Conservation (phyloP, 2,888 invertebrate species). For the Macropis europaea region DNA sequence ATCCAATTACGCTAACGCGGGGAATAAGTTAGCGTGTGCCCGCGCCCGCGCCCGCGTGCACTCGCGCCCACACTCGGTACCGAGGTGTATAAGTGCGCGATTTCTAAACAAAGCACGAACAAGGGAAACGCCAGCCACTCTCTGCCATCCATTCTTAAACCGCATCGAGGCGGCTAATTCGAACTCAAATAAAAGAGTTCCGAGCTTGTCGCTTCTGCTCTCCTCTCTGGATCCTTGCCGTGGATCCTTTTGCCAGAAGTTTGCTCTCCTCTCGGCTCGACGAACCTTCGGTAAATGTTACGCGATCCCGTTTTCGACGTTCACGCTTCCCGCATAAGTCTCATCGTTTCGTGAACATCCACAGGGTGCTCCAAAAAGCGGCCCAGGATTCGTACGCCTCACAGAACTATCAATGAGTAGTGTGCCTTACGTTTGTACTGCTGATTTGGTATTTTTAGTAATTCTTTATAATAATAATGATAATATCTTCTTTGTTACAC, state of each 20-base stretch:
- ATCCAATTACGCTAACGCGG: slow-evolving; percentile 73
- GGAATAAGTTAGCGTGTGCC: slow-evolving; percentile 69
- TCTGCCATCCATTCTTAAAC: slow-evolving; percentile 69
- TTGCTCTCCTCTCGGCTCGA: slow-evolving; percentile 5
- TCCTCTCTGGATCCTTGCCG: slow-evolving; percentile 28
- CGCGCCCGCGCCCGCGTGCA: no score
- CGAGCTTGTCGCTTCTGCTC: slow-evolving; percentile 29
- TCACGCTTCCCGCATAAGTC: slow-evolving; percentile 16
- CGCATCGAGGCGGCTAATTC: slow-evolving; percentile 73
- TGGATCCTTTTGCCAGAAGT: slow-evolving; percentile 9
- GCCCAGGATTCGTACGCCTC: no score
- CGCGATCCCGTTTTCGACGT: slow-evolving; percentile 27
- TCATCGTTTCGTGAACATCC: neutral
- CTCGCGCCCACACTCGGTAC: no score
- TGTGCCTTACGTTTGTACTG: no score
- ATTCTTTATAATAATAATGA: neutral
- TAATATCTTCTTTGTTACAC: no score
- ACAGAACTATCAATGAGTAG: no score
- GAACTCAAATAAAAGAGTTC: slow-evolving; percentile 74
- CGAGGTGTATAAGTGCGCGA: slow-evolving; percentile 69
- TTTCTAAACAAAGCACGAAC: slow-evolving; percentile 75
- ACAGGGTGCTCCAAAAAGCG: neutral
- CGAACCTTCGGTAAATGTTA: slow-evolving; percentile 42
- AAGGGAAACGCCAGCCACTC: slow-evolving; percentile 54
- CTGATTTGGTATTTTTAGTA: no score